Conservation (phyloP, 2,888 invertebrate species). For the Apodemia zela region DNA sequence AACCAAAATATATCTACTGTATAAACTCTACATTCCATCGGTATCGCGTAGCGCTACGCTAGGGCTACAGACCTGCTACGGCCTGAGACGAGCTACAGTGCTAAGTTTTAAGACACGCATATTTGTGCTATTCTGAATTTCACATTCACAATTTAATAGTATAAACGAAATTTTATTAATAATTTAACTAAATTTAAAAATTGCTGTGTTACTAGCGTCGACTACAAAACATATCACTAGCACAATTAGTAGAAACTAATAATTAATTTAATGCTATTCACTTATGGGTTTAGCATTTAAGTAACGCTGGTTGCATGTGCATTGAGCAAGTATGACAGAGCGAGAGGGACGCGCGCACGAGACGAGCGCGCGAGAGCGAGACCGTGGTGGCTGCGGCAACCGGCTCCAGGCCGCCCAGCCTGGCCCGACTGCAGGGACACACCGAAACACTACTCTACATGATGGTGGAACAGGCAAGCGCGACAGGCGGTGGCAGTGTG, state of each 20-base stretch:
- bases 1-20: not conserved
- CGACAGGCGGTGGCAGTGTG: slow-evolving; percentile 32
- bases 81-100: slow-evolving; percentile 37
- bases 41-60: slow-evolving; percentile 34
- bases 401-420: slow-evolving; percentile 36
- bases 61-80: slow-evolving; percentile 30
- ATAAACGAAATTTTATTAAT: not conserved
- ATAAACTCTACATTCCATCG: not conserved
- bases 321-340: slow-evolving; percentile 49
- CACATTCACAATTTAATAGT: slow-evolving; percentile 6
- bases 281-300: slow-evolving; percentile 44
- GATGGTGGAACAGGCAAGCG: slow-evolving; percentile 28
- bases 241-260: slow-evolving; percentile 22
- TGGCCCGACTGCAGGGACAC: slow-evolving; percentile 25
- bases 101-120: slow-evolving; percentile 43
- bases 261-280: slow-evolving; percentile 31
- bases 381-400: slow-evolving; percentile 56
- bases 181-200: not conserved
- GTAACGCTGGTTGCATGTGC: slow-evolving; percentile 66
- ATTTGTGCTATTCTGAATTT: slow-evolving; percentile 31
- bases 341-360: slow-evolving; percentile 43
- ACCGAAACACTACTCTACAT: slow-evolving; percentile 26
- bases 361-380: slow-evolving; percentile 48
- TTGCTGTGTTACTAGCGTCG: not conserved
- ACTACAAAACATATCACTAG: slow-evolving; percentile 11